Conservation (phyloP, 2,113 vertebrate species). For the Ctenomys sociabilis region DNA sequence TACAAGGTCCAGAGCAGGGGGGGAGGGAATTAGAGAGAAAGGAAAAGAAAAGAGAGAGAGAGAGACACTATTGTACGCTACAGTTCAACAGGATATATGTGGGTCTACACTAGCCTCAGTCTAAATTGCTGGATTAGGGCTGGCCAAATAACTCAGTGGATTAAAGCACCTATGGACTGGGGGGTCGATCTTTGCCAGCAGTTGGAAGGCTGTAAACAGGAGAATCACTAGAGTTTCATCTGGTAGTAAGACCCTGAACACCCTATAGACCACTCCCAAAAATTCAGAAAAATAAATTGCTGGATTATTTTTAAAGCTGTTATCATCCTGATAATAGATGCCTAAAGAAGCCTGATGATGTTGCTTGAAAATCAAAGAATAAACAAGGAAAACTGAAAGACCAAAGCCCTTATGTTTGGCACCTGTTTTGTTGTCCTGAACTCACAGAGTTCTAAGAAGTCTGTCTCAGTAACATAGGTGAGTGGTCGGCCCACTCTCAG, state of each 20-base stretch:
- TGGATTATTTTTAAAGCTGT: not conserved
- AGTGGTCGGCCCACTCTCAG: not conserved
- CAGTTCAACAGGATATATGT: not conserved
- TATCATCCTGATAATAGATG: not conserved
- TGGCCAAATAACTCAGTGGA: too few relatives aligned
- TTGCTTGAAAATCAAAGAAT: constrained; percentile 25
- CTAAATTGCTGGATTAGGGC: not conserved
- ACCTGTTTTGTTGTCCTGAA: not conserved
- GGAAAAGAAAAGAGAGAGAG: too few relatives aligned
- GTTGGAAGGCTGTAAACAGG: too few relatives aligned
- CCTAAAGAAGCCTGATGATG: not conserved
- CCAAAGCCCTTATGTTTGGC: not conserved
- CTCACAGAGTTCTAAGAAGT: not conserved
- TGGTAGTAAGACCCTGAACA: too few relatives aligned
- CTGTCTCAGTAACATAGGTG: not conserved
- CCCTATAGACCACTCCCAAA: too few relatives aligned
- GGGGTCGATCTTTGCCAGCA: too few relatives aligned
- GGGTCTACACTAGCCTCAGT: not conserved
- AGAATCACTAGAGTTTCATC: too few relatives aligned
- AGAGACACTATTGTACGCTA: not conserved
- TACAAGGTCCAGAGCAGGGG: too few relatives aligned
- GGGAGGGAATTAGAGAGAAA: too few relatives aligned
- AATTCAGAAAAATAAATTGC: too few relatives aligned
- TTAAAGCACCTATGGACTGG: too few relatives aligned
- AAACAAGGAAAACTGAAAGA: not conserved